Evolutionary conservation across 2,888 invertebrate species (phyloP).

Genomic region (Elegia similella): DNA sequence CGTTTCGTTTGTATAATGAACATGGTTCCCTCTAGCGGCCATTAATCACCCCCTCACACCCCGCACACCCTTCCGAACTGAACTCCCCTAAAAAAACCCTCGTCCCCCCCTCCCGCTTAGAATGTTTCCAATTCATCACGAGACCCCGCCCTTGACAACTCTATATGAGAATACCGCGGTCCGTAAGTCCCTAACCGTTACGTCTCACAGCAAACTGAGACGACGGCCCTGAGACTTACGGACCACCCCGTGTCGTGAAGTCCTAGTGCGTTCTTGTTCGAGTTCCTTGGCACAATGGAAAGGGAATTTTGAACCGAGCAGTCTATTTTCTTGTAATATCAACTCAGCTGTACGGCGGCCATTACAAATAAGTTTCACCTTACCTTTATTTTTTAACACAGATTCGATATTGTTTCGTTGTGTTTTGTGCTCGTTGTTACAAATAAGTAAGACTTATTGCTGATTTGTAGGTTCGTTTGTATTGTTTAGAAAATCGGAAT

Average conservation of each 20-base stretch:
- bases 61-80: slow-evolving; percentile 50
- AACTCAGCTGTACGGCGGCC: slow-evolving; percentile 60
- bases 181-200: slow-evolving; percentile 51
- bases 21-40: slow-evolving; percentile 76
- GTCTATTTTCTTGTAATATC: slow-evolving; percentile 69
- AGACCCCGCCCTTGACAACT: slow-evolving; percentile 84
- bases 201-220: slow-evolving; percentile 30
- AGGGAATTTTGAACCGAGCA: slow-evolving; percentile 46
- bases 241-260: slow-evolving; percentile 18
- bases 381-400: slow-evolving; percentile 61
- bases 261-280: slow-evolving; percentile 25
- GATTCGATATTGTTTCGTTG: slow-evolving; percentile 49
- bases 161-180: slow-evolving; percentile 75
- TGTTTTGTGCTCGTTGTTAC: no score
- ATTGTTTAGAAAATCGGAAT: slow-evolving; percentile 23
- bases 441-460: no score
- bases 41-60: slow-evolving; percentile 71
- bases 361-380: slow-evolving; percentile 68
- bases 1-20: slow-evolving; percentile 78
- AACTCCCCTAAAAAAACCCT: slow-evolving; percentile 69
- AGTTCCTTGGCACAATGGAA: slow-evolving; percentile 35
- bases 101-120: slow-evolving; percentile 58
- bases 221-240: slow-evolving; percentile 26
- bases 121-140: slow-evolving; percentile 81
- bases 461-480: no score